Conservation (phyloP, 2,797 vertebrate genomes). For the Rhabdomys pumilio region DNA sequence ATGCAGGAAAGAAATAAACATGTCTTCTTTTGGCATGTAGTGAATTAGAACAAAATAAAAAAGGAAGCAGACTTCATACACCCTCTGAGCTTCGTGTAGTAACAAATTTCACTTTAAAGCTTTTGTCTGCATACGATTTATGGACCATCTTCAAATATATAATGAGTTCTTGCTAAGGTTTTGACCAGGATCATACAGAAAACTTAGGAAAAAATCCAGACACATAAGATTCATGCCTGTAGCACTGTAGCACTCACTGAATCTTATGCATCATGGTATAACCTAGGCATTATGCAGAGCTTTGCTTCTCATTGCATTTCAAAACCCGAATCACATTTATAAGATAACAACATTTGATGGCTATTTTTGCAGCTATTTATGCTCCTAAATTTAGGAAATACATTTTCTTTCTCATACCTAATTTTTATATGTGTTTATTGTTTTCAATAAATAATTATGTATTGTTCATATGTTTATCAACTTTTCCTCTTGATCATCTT, state of each 20-base stretch:
- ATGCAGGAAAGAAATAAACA: not conserved
- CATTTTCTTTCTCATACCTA: not conserved
- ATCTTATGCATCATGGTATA: not conserved
- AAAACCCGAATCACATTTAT: not conserved
- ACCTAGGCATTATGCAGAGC: fast-evolving
- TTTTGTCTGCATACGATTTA: fast-evolving
- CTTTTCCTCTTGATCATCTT: not conserved
- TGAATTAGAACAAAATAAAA: not conserved
- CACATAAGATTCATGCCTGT: not conserved
- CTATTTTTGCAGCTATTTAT: not conserved
- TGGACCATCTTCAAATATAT: not conserved
- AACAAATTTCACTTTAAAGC: not conserved
- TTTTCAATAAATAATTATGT: not conserved
- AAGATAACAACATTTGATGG: not conserved
- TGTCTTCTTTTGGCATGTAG: not conserved
- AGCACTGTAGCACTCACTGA: not conserved
- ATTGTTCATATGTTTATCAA: not conserved
- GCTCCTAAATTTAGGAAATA: not conserved
- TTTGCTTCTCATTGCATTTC: not conserved
- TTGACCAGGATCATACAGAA: not conserved
- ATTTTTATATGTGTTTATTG: not conserved
- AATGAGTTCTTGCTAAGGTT: not conserved
- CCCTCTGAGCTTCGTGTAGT: not conserved
- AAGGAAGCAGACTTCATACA: not conserved
- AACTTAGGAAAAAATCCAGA: not conserved